A percentile compares a stretch with the other conserved stretches of the same genome.
phyloP scores from a whole-genome alignment of 2,888 invertebrate species.

The Brachyptera putata region DNA sequence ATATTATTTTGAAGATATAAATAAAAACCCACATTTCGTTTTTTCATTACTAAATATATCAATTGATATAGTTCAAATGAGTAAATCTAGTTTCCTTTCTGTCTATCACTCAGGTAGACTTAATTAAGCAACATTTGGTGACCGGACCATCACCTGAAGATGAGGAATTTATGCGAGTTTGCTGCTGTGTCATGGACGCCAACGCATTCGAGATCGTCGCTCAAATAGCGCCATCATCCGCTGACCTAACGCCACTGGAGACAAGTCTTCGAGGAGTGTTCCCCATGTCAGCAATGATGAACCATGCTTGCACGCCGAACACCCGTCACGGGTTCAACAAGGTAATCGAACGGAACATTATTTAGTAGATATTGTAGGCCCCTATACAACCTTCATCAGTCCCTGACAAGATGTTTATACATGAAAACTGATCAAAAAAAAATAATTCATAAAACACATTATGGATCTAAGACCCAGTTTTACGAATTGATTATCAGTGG shows the following conservation, averaged over 20 bases:
- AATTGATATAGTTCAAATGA: no score
- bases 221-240: slow-evolving; percentile 33
- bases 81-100: no score
- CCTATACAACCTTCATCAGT: no score
- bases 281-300: slow-evolving; percentile 62
- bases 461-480: no score
- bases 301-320: slow-evolving; percentile 66
- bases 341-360: neutral
- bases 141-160: slow-evolving; percentile 54
- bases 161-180: slow-evolving; percentile 53
- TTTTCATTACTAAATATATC: no score
- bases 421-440: no score
- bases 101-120: slow-evolving; percentile 45
- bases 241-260: neutral
- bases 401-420: no score
- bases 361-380: no score
- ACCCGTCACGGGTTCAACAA: slow-evolving; percentile 59
- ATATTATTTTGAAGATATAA: no score
- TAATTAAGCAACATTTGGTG: slow-evolving; percentile 48
- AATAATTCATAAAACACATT: no score
- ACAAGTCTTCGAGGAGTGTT: slow-evolving; percentile 58
- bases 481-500: no score
- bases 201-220: slow-evolving; percentile 63
- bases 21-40: no score
- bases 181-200: slow-evolving; percentile 60